These are phyloP conservation scores for Cheilosia grossa DNA, from an alignment of 2,888 invertebrate species.

Conservation along the genomic window DNA sequence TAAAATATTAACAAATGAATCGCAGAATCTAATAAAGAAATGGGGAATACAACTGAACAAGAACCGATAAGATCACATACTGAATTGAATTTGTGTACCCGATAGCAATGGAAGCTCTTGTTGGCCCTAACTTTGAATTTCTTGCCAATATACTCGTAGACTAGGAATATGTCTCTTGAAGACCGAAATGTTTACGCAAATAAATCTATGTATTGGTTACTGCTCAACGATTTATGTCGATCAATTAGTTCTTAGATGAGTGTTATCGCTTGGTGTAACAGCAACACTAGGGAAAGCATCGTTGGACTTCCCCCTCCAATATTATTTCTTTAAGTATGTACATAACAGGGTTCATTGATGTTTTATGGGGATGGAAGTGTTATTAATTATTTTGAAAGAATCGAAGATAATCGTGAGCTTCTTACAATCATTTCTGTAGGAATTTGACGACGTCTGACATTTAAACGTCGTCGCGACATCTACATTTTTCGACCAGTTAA, in stretches of 20 bases:
- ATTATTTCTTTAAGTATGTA: neutral
- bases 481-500: neutral
- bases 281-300: conserved; percentile 6
- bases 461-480: neutral
- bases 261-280: conserved; percentile 19
- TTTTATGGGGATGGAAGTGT: neutral
- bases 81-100: conserved; percentile 53
- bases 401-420: neutral
- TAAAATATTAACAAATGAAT: conserved; percentile 23
- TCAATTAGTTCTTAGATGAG: conserved; percentile 35
- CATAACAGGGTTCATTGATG: neutral
- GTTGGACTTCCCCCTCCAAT: neutral
- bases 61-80: conserved; percentile 61
- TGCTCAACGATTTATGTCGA: conserved; percentile 41
- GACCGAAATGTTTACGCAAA: conserved; percentile 53
- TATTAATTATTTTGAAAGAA: neutral
- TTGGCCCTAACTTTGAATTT: conserved; percentile 62
- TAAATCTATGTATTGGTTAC: conserved; percentile 34
- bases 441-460: neutral
- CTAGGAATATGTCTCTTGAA: conserved; percentile 29
- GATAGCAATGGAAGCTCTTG: conserved; percentile 42
- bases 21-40: conserved; percentile 11
- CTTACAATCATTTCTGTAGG: neutral
- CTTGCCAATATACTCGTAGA: conserved; percentile 37
- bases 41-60: conserved; percentile 48